Evolutionary conservation across 2,888 invertebrate species (phyloP).

Genomic region (Leptarthrus brevirostris): DNA sequence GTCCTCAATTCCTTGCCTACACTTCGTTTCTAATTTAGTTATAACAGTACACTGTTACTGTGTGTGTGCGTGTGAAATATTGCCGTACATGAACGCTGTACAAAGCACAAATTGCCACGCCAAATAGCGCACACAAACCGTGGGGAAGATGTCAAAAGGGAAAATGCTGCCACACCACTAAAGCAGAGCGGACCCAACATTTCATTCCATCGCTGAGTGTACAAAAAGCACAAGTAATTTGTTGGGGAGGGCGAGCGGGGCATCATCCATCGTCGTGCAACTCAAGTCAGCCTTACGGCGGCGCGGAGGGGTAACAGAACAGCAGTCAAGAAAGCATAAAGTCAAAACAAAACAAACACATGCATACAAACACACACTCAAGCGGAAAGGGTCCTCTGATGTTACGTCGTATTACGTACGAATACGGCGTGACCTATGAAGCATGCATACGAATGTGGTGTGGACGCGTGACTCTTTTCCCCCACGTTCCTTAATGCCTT

Average conservation of each 20-base stretch:
- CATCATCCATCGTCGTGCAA: conserved; percentile 8
- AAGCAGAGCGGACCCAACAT: background rate
- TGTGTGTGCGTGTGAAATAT: conserved; percentile 4
- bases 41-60: conserved; percentile 24
- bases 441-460: conserved; percentile 40
- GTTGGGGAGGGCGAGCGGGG: conserved; percentile 16
- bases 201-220: background rate
- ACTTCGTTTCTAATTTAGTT: background rate
- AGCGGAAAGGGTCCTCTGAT: background rate
- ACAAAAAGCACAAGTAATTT: conserved; percentile 14
- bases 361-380: background rate
- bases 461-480: background rate
- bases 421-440: conserved; percentile 24
- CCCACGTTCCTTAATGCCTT: background rate
- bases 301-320: background rate
- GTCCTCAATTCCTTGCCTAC: no score
- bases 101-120: no score
- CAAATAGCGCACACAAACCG: background rate
- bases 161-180: background rate
- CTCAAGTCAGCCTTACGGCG: background rate
- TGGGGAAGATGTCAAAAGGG: background rate
- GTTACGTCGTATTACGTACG: conserved; percentile 32
- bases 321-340: conserved; percentile 32
- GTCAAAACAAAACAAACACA: conserved; percentile 39
- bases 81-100: background rate